A percentile compares a stretch with the other conserved stretches of the same genome.
Evolutionary conservation across 2,888 invertebrate genomes (phyloP).

Genomic region (Resseliella maxima): DNA sequence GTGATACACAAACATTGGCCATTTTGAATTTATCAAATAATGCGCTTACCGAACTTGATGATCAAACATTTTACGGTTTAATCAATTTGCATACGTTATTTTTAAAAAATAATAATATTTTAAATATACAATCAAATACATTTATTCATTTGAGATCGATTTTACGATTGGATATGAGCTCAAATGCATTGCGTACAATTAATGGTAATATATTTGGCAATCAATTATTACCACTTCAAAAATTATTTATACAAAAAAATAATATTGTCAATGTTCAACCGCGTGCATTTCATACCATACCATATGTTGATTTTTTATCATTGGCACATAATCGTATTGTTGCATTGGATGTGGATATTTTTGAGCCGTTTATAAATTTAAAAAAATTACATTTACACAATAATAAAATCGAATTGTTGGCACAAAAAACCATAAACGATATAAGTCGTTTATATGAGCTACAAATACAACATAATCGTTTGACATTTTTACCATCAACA

Average conservation of each 20-base stretch:
- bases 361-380: neutral
- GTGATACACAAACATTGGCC: neutral
- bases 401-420: neutral
- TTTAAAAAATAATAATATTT: neutral
- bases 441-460: neutral
- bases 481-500: neutral
- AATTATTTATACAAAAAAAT: neutral
- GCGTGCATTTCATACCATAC: neutral
- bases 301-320: slow-evolving; percentile 17
- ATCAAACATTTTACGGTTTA: neutral
- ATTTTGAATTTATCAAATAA: neutral
- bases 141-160: neutral
- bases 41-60: neutral
- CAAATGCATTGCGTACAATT: neutral
- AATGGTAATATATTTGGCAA: neutral
- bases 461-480: slow-evolving; percentile 4
- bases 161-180: neutral
- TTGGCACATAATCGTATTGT: neutral
- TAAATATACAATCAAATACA: slow-evolving; percentile 36
- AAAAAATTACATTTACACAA: neutral
- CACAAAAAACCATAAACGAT: neutral
- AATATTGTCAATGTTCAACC: neutral
- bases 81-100: neutral
- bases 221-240: neutral
- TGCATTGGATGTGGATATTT: neutral